These are phyloP conservation scores for Cephalophus harveyi DNA, from an alignment of 2,113 vertebrate species.

Conservation along the genomic window DNA sequence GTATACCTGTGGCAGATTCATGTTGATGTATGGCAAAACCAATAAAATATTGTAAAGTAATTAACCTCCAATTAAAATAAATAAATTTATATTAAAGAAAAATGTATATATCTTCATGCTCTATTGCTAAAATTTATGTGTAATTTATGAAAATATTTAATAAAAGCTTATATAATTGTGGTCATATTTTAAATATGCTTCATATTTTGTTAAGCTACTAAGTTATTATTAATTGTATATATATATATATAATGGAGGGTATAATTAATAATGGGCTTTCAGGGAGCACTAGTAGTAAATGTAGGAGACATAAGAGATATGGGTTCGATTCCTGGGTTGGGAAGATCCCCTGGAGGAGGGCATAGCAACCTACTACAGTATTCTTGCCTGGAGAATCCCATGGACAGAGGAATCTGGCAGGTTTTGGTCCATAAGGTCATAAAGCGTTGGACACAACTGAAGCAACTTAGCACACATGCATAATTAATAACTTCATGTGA, in stretches of 20 bases:
- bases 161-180: not conserved
- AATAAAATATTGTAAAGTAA: too few relatives aligned
- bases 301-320: not conserved
- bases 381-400: not conserved
- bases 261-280: not conserved
- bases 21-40: too few relatives aligned
- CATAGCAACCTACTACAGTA: not conserved
- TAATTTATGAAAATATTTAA: not conserved
- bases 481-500: not conserved
- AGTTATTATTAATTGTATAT: not conserved
- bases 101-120: not conserved
- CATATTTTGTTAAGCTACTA: not conserved
- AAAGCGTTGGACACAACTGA: not conserved
- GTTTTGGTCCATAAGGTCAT: not conserved
- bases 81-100: not conserved
- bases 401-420: not conserved
- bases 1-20: too few relatives aligned
- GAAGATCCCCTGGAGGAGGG: not conserved
- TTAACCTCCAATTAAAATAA: too few relatives aligned
- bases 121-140: not conserved
- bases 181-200: not conserved
- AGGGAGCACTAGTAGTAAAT: not conserved
- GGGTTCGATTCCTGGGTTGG: not conserved
- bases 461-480: not conserved
- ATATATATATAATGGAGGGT: not conserved